Percentiles rank a stretch among this genome's conserved stretches.
These are phyloP conservation scores for Perizoma flavofasciatum DNA, from an alignment of 2,888 invertebrate species.

Conservation along the genomic window DNA sequence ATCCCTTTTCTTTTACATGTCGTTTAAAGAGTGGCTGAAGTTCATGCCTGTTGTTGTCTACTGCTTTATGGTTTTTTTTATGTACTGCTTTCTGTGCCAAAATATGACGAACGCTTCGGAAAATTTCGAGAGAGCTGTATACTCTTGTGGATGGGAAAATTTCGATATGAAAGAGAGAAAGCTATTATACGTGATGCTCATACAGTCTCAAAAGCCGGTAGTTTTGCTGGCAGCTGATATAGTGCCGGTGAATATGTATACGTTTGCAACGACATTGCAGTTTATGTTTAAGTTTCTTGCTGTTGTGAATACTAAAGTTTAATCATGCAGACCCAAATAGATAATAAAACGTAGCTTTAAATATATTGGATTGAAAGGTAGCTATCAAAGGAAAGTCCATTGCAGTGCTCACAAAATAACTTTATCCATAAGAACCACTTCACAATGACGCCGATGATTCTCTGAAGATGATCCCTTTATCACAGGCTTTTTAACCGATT, in stretches of 20 bases:
- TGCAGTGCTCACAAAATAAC: too few species aligned
- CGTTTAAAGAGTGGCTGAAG: conserved; percentile 57
- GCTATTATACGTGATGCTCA: conserved; percentile 42
- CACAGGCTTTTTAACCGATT: too few species aligned
- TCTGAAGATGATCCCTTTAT: too few species aligned
- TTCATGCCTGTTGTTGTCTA: conserved; percentile 63
- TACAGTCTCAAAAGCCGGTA: conserved; percentile 38
- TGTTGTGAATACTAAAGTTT: conserved; percentile 61
- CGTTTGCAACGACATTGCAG: conserved; percentile 68
- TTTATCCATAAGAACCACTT: too few species aligned
- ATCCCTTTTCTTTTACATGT: conserved; percentile 61
- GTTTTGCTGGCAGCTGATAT: conserved; percentile 67
- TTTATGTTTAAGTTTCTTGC: conserved; percentile 70
- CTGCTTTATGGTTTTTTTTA: conserved; percentile 64
- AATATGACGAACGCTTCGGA: conserved; percentile 64
- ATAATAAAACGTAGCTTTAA: too few species aligned
- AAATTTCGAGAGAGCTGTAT: conserved; percentile 61
- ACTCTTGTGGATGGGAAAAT: conserved; percentile 74
- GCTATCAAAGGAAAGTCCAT: too few species aligned
- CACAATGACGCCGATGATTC: too few species aligned
- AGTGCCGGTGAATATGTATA: conserved; percentile 70
- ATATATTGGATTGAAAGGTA: too few species aligned
- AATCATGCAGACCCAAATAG: too few species aligned
- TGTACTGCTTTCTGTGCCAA: conserved; percentile 72
- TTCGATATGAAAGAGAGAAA: conserved; percentile 60